These are phyloP conservation scores for Phrynosoma blainvillii DNA, from an alignment of 2,113 vertebrate species.

Conservation along the genomic window DNA sequence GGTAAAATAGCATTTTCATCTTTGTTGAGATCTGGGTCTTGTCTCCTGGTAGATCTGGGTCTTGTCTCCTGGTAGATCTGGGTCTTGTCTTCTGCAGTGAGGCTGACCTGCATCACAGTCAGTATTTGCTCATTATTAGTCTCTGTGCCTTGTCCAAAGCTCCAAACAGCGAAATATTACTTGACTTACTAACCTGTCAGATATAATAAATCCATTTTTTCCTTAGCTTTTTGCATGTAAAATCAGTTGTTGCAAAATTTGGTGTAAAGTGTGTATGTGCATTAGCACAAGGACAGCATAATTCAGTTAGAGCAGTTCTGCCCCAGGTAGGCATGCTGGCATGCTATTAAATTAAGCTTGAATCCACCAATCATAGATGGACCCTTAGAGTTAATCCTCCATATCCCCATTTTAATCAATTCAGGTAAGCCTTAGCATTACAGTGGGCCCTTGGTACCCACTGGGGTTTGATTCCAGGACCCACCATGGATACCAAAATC, in stretches of 20 bases:
- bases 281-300: neutral
- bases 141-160: neutral
- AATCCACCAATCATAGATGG: neutral
- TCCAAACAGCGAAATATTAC: neutral
- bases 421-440: too few relatives aligned
- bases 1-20: neutral
- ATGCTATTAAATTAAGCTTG: neutral
- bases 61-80: neutral
- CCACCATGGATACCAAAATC: too few relatives aligned
- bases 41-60: neutral
- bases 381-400: too few relatives aligned
- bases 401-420: too few relatives aligned
- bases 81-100: conserved; percentile 6
- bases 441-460: too few relatives aligned
- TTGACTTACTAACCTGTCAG: neutral
- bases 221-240: neutral
- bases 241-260: neutral
- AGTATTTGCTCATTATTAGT: conserved; percentile 13
- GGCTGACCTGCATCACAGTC: conserved; percentile 10
- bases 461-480: too few relatives aligned
- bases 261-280: neutral
- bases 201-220: neutral
- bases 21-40: conserved; percentile 6
- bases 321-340: neutral
- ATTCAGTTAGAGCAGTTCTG: neutral